Evolutionary conservation across 2,797 vertebrate genomes (phyloP), one percentile per base, ranked within the genome.

Genomic region (Acrossocheilus fasciatus): DNA sequence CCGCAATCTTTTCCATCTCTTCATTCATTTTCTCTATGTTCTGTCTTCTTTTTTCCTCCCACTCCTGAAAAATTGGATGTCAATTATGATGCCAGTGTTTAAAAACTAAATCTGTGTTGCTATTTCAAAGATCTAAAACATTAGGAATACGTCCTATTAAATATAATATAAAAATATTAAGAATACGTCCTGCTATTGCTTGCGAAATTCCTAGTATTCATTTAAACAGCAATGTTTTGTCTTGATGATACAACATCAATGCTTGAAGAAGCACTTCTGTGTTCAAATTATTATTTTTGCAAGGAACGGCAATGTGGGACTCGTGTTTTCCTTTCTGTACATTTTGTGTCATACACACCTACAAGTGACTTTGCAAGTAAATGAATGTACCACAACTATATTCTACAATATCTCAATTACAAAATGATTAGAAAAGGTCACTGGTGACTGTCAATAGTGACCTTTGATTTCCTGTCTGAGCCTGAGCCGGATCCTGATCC

Each of bases 21-120:
- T 98, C 97, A 0, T 98, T 98, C 97, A 99, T 98, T 92, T 96
- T 97, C 92, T 98, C 97, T 0, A 98, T 98, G 91, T 99, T 99
- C 91, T 96, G 96, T 14, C 96, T 92, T 68, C 98, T 94, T 81
- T 96, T 97, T 91, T 99, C 97, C 89, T 98, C 97, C 98, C 98
- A 97, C 75, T 98, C 97, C 98, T 98, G 90, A 82, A 6, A 52
- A 82, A 69, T 59, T 50, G 34, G 15, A 81, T 17, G 89, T n/a
- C 30, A 82, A 1, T 47, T 41, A 34, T 47, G 8, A 81, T 34
- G 26, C 39, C 43, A 10, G 8, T 18, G 39, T 79, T 9, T 62
- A 62, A 26, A 57, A 41, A 3, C 36, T 59, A 78, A 41, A 41
- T 43, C 14, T 62, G 54, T 39, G 12, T n/a, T 77, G 34, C 26